phyloP scores from a whole-genome alignment of 2,797 vertebrate genomes.

The Gobio occitaniae region DNA sequence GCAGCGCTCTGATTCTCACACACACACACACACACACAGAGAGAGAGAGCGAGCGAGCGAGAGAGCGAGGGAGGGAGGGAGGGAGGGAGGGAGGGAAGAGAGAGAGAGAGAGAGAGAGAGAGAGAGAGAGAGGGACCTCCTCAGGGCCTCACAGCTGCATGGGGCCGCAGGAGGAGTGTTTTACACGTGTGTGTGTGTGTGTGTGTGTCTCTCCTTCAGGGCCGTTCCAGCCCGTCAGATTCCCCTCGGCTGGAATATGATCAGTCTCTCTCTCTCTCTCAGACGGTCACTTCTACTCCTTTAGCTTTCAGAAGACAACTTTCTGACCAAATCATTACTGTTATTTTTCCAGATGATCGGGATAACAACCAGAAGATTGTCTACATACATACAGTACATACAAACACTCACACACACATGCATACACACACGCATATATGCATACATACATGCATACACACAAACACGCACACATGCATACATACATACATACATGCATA shows the following conservation, averaged over 20 bases:
- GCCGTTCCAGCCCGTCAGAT: not conserved
- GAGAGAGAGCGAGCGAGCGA: not conserved
- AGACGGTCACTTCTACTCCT: not conserved
- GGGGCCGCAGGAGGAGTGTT: conserved; percentile 18
- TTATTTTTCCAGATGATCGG: not conserved
- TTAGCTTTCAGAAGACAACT: not conserved
- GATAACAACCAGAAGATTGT: not conserved
- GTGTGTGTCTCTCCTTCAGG: conserved; percentile 41
- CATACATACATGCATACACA: rapidly evolving
- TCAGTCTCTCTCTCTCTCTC: not conserved
- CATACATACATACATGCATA: not conserved
- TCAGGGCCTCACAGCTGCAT: conserved; percentile 37
- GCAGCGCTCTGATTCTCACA: conserved; percentile 57
- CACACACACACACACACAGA: conserved; percentile 38
- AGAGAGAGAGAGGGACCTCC: conserved; percentile 55
- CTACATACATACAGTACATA: not conserved
- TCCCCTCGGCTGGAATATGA: conserved; percentile 14
- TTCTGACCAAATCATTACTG: not conserved
- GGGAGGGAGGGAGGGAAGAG: not conserved
- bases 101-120: not conserved
- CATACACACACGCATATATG: rapidly evolving
- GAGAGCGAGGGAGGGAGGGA: not conserved
- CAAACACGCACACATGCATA: too few relatives aligned
- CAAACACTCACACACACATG: too few relatives aligned
- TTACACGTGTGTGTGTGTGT: conserved; percentile 23